Base-by-base conservation (phyloP, 2,113 vertebrate species). In the Ptyas mucosa region DNA sequence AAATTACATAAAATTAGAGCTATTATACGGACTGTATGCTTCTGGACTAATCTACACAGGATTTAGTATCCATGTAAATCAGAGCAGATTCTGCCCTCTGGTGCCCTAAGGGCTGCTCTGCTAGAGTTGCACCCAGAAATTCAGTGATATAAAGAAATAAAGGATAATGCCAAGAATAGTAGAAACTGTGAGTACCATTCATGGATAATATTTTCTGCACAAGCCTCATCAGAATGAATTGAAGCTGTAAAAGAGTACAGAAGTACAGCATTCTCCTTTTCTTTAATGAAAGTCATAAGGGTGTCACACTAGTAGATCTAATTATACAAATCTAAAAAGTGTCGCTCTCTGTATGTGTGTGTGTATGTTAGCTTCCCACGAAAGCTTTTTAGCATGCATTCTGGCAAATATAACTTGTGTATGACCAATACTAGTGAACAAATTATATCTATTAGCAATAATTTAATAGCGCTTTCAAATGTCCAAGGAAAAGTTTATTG, bases 1-100 rank as follows among this genome's bases (percentile, higher is more conserved):
- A 96, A 96, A 96, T 87, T 96, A 95, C 94, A 95, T 96, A 96
- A 96, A 97, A 97, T 95, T 92, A 95, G 94, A 96, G 87, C 91
- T 94, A 87, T 95, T 96, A 94, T 29, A 51, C 52, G 93, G 89
- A 89, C 87, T 61, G 94, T 94, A 94, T 34, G 88, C 49, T 94
- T 96, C 95, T 93, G 85, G 93, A 85, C 64, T 6, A 51, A 95
- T 94, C 92, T 94, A 46, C 92, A 94, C 89, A 95, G 75, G 91
- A 88, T 95, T 96, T 92, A 85, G 18, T 5, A 86, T 85, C 86
- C 55, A 54, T 81, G 12, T 1, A 90, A 95, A 94, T 94, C 89
- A 91, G 0, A 93, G 93, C n/a, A 93, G 51, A 95, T 96, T 95
- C 95, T 97, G 96, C 94, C 93, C 96, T 96, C 96, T 96, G 95